Evolutionary conservation across 1,140 invertebrate species (phyloP).

Genomic region (Drepana arcuata): DNA sequence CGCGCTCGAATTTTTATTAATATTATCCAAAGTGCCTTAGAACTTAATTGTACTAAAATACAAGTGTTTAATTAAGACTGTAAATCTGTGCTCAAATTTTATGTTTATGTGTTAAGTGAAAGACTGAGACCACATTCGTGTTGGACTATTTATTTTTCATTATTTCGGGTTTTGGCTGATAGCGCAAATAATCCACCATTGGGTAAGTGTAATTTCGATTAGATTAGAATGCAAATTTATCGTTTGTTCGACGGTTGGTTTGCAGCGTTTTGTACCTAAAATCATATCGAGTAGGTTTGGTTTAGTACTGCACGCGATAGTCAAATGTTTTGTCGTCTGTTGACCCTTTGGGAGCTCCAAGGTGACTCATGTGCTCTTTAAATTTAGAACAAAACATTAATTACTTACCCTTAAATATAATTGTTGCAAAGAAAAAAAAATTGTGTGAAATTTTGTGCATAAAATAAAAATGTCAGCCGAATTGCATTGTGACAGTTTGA

Average conservation of each 20-base stretch:
- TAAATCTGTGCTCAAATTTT: constrained; percentile 51
- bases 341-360: no score
- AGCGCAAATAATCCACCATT: constrained; percentile 67
- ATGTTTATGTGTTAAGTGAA: constrained; percentile 53
- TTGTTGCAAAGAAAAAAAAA: no score
- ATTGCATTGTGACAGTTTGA: no score
- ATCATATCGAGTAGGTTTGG: constrained; percentile 40
- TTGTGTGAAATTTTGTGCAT: no score
- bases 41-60: constrained; percentile 20
- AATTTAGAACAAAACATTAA: no score
- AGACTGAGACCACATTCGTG: constrained; percentile 39
- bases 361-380: no score
- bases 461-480: no score
- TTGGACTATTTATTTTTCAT: constrained; percentile 45
- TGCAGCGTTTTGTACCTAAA: constrained; percentile 36
- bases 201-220: constrained; percentile 66
- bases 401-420: no score
- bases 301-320: constrained; percentile 28
- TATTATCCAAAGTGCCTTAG: constrained; percentile 32
- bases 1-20: constrained; percentile 19
- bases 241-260: constrained; percentile 23
- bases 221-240: constrained; percentile 70
- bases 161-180: constrained; percentile 44
- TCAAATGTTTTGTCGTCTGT: constrained; percentile 33
- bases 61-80: constrained; percentile 40